Percentiles rank a stretch among this genome's conserved stretches.
phyloP scores from a whole-genome alignment of 2,888 invertebrate species.

The Macropis europaea region DNA sequence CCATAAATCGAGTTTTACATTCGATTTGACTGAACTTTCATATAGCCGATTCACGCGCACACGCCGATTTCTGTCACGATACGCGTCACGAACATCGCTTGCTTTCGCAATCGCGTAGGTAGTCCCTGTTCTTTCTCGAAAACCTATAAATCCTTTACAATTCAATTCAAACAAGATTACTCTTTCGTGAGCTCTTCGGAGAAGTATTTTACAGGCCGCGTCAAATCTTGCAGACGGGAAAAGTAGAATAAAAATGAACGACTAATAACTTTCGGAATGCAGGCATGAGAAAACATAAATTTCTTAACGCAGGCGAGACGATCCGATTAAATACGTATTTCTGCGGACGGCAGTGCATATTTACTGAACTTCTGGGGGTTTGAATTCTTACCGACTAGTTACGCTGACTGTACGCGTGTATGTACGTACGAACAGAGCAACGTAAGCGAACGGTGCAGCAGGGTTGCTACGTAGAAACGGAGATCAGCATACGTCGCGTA shows the following conservation, averaged over 20 bases:
- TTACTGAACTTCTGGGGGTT: conserved; percentile 22
- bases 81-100: no score
- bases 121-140: no score
- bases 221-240: not conserved
- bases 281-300: not conserved
- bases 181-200: not conserved
- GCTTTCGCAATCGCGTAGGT: no score
- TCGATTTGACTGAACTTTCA: not conserved
- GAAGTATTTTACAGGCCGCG: not conserved
- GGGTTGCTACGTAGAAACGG: conserved; percentile 56
- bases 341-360: not conserved
- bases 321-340: conserved; percentile 26
- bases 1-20: conserved; percentile 36
- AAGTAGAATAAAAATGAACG: not conserved
- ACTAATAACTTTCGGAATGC: not conserved
- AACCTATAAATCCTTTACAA: no score
- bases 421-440: not conserved
- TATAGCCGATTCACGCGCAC: not conserved
- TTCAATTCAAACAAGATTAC: no score
- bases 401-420: conserved; percentile 13
- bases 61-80: not conserved
- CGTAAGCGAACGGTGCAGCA: conserved; percentile 18
- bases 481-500: conserved; percentile 77
- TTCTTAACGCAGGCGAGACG: not conserved
- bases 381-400: conserved; percentile 30